Evolutionary conservation across 2,113 vertebrate genomes (phyloP), one percentile per base, ranked within the genome.

Genomic region (Capra hircus): DNA sequence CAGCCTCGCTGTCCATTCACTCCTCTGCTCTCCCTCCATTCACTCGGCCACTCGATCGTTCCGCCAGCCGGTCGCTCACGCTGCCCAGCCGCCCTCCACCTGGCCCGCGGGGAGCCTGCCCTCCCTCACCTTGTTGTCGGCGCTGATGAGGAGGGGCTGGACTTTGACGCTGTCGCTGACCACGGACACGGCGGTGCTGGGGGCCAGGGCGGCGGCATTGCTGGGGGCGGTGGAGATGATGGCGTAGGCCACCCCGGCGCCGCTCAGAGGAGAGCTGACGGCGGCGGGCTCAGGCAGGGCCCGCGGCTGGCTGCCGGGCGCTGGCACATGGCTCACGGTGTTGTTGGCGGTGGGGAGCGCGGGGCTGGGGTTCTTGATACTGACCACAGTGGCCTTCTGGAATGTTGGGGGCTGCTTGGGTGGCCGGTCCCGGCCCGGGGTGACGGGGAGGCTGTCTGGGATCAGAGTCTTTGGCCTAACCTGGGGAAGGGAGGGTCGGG

Each of bases 391-490:
- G 62, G 99, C 99, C 97, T 99, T 99, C 98, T 99, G 99, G 98
- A 99, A 99, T 30, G 99, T 97, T 28, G 99, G 98, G 28, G 99
- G 99, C 98, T 99, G 99, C 94, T 99, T 99, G 92, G 99, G 99
- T 91, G 99, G 99, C 97, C 99, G 99, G 95, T 99, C 99, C 98
- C 99, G 99, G 98, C 99, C 99, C 0, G 98, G 99, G 97, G 99
- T 99, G 98, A 99, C 93, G 36, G 99, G 99, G 98, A 99, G 99
- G 99, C 99, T 99, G 98, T 99, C 99, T 95, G 99, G 99, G 98
- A 99, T 99, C 99, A 99, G 99, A 97, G 99, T 99, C 99, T 99
- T 99, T 99, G 99, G 99, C 99, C 99, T 99, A 99, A 99, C 99
- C 99, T 99, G 98, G 78, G 36, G 59, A 43, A 89, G 48, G 91